phyloP scores from a whole-genome alignment of 2,888 invertebrate genomes.

The Pachymerium ferrugineum region DNA sequence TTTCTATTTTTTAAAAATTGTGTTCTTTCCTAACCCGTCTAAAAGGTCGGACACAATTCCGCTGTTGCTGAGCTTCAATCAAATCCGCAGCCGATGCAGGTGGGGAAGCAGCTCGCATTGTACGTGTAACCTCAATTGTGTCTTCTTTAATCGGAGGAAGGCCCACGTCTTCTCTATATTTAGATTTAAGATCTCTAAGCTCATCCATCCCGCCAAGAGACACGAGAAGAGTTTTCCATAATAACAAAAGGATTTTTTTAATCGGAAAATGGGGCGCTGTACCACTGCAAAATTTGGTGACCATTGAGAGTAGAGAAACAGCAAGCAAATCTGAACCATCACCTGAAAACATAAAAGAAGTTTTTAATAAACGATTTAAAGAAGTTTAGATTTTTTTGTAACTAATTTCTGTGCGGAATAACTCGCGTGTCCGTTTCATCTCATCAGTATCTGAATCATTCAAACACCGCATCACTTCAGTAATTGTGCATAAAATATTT shows the following conservation, averaged over 20 bases:
- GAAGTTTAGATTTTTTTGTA: too few species aligned
- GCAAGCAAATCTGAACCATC: conserved; percentile 72
- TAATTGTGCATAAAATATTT: conserved; percentile 88
- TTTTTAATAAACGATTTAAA: too few species aligned
- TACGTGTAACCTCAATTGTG: conserved; percentile 85
- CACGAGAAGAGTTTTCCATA: conserved; percentile 93
- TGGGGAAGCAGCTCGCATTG: conserved; percentile 91
- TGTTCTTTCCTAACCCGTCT: conserved; percentile 36
- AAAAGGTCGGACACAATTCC: conserved; percentile 61
- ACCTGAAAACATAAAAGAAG: too few species aligned
- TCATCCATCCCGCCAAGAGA: conserved; percentile 86
- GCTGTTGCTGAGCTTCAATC: conserved; percentile 75
- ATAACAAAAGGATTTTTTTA: conserved; percentile 88
- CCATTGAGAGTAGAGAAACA: conserved; percentile 88
- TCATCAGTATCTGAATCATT: conserved; percentile 44
- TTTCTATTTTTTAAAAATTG: background rate
- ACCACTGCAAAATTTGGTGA: conserved; percentile 92
- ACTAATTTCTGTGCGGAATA: conserved; percentile 58
- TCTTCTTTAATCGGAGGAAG: conserved; percentile 80
- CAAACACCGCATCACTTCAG: conserved; percentile 74
- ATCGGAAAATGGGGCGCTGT: conserved; percentile 96
- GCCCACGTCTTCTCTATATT: conserved; percentile 56
- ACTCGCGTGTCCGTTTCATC: conserved; percentile 50
- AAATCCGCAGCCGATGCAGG: conserved; percentile 88
- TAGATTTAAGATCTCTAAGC: conserved; percentile 66